Conservation (phyloP, 1,140 invertebrate species). For the Trypoxylus dichotomus region DNA sequence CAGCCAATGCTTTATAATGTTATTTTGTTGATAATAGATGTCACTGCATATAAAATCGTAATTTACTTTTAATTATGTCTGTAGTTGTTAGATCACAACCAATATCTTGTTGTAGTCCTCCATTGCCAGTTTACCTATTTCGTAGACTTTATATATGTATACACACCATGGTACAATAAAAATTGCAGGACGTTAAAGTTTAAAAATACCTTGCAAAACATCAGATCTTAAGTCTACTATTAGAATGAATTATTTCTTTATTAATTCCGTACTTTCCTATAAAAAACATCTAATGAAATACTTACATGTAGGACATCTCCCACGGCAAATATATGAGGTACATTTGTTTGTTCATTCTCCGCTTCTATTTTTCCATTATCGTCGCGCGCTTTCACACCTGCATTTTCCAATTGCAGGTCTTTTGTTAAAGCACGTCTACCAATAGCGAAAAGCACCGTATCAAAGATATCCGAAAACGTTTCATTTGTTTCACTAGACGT, state of each 20-base stretch:
- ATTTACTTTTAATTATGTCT: too few species aligned
- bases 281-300: constrained; percentile 34
- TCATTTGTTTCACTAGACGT: constrained; percentile 56
- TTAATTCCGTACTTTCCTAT: neutral
- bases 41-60: too few species aligned
- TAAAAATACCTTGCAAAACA: too few species aligned
- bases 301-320: constrained; percentile 86
- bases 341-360: constrained; percentile 80
- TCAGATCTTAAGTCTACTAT: too few species aligned
- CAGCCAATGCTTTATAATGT: too few species aligned
- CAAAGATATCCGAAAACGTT: constrained; percentile 65
- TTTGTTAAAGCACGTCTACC: constrained; percentile 74
- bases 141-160: too few species aligned
- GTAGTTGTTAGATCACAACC: too few species aligned
- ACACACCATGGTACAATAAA: too few species aligned
- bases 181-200: too few species aligned
- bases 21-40: too few species aligned
- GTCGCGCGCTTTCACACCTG: constrained; percentile 61
- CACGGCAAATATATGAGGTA: constrained; percentile 88
- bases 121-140: too few species aligned
- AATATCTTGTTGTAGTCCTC: too few species aligned
- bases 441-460: constrained; percentile 85
- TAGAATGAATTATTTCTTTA: neutral
- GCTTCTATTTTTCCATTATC: constrained; percentile 68
- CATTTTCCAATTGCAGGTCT: constrained; percentile 68